Evolutionary conservation across 2,888 invertebrate species (phyloP), one percentile per base, ranked within the genome.

Genomic region (Drosophila basisetae): DNA sequence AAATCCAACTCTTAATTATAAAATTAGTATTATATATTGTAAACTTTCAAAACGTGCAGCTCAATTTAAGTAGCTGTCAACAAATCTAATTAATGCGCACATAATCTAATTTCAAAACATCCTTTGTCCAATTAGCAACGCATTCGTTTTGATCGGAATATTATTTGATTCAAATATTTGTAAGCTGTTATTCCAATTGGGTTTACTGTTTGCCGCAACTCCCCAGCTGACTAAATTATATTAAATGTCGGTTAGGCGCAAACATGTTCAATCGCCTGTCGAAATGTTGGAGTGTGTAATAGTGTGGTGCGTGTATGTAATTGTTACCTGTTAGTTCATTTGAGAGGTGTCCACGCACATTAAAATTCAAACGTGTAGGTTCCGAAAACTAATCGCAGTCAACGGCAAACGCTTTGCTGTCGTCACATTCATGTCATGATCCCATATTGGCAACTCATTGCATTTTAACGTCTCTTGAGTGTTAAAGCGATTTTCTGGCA

Each of bases 341-440:
- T 25, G 25, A 30, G 33, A 52, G 68, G 37, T 62, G 72, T 60
- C 59, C 64, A 69, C 49, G 71, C 81, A 79, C 75, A 79, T 76
- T 68, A 69, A 81, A 73, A 73, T 52, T 59, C 70, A 54, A 53
- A 76, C 28, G 37, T 16, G 43, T 58, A 31, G 16, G 16, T 5
- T 31, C 16, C 56, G 11, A 16, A 31, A 71, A 70, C 81, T 76
- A 76, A 83, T 74, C 79, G 70, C 49, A 76, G 69, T 62, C 56
- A 60, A 65, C 53, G 53, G 63, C 65, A 76, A 54, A 66, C 69
- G 43, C 50, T 60, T 59, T 54, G 73, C 76, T 85, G 84, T 82
- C 84, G 78, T 71, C 80, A 73, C 70, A 68, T 80, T 71, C 55
- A 56, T 56, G 30, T 82, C 84, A 80, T 74, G 84, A 60, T 56